Conservation (phyloP, 1,140 invertebrate genomes). For the Lucilia cuprina region DNA sequence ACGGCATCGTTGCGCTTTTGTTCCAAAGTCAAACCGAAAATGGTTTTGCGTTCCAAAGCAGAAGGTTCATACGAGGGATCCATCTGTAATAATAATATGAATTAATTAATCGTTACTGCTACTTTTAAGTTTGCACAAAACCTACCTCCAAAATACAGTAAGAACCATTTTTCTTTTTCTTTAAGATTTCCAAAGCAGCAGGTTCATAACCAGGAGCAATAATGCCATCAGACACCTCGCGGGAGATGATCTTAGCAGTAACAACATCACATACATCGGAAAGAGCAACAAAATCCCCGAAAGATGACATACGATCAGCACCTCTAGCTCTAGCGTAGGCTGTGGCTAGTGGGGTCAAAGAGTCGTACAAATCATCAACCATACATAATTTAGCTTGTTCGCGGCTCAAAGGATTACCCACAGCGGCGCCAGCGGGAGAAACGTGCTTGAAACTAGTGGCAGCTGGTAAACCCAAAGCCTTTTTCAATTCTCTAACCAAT, state of each 20-base stretch:
- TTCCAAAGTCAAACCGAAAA: constrained; percentile 92
- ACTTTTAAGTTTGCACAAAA: constrained; percentile 23
- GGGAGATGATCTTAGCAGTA: constrained; percentile 80
- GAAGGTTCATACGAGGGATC: constrained; percentile 86
- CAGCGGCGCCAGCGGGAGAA: constrained; percentile 93
- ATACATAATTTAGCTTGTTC: constrained; percentile 88
- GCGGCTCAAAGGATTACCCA: constrained; percentile 78
- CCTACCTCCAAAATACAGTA: constrained; percentile 87
- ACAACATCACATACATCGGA: constrained; percentile 89
- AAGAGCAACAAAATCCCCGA: constrained; percentile 96
- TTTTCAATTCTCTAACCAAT: constrained; percentile 87
- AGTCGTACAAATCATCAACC: constrained; percentile 83
- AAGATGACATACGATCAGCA: constrained; percentile 98
- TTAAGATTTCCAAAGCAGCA: constrained; percentile 86
- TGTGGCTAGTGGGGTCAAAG: constrained; percentile 85
- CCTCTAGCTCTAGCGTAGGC: constrained; percentile 96
- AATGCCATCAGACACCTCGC: constrained; percentile 95
- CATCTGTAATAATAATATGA: constrained; percentile 70
- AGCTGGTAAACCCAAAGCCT: constrained; percentile 82
- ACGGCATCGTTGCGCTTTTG: constrained; percentile 90
- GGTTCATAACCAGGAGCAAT: constrained; percentile 90
- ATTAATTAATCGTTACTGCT: not conserved
- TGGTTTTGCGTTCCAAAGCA: constrained; percentile 81
- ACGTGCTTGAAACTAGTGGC: constrained; percentile 99
- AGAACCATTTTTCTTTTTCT: constrained; percentile 93